phyloP scores from a whole-genome alignment of 2,113 vertebrate species.

The Chionodraco myersi region DNA sequence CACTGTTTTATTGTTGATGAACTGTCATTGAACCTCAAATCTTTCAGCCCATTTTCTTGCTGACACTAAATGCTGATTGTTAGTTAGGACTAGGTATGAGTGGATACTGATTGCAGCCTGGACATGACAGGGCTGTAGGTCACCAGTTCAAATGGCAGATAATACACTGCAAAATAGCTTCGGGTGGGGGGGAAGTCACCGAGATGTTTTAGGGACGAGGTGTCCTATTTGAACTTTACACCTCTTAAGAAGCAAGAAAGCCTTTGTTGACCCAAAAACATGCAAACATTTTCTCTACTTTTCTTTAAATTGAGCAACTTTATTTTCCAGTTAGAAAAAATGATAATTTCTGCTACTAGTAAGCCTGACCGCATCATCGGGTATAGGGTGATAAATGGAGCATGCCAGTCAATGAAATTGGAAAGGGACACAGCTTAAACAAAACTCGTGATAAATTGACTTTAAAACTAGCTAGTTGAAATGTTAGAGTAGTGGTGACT shows the following conservation, averaged over 20 bases:
- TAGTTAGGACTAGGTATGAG: neutral
- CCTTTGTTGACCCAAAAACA: neutral
- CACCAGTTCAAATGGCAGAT: constrained; percentile 44
- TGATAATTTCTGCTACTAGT: neutral
- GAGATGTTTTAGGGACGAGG: constrained; percentile 15
- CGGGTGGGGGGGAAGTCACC: neutral
- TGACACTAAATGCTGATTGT: constrained; percentile 19
- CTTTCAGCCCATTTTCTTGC: constrained; percentile 4
- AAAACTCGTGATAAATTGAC: neutral
- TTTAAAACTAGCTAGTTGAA: neutral
- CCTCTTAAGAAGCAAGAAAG: neutral
- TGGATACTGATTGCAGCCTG: constrained; percentile 2
- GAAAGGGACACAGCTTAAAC: neutral
- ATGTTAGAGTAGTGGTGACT: neutral
- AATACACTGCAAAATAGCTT: neutral
- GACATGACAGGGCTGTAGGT: constrained; percentile 29
- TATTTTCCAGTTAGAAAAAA: neutral
- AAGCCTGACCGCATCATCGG: neutral
- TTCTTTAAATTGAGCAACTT: neutral
- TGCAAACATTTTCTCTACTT: neutral
- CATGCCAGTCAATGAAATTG: neutral
- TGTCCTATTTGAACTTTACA: constrained; percentile 4
- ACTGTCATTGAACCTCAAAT: constrained; percentile 3
- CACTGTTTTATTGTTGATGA: constrained; percentile 29
- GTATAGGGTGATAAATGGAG: neutral